A percentile compares a stretch with the other conserved stretches of the same genome.
phyloP scores from a whole-genome alignment of 2,888 invertebrate genomes.

The Sycophila texana region DNA sequence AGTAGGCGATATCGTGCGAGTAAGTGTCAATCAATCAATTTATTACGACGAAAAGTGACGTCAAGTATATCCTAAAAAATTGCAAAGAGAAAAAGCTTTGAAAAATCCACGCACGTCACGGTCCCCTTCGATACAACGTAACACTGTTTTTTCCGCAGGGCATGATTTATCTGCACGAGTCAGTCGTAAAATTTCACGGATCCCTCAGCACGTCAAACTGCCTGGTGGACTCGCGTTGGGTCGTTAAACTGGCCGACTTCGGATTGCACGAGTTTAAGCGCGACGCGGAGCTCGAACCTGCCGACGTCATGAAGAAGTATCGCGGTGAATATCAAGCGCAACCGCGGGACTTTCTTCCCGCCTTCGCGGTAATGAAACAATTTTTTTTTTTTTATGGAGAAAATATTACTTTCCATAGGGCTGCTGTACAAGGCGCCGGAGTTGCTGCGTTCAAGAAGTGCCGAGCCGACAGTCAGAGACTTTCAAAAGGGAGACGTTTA shows the following conservation, averaged over 20 bases:
- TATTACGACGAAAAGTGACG: not conserved
- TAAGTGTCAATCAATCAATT: slow-evolving; percentile 71
- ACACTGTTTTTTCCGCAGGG: slow-evolving; percentile 82
- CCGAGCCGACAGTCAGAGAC: slow-evolving; percentile 71
- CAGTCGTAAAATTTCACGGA: slow-evolving; percentile 90
- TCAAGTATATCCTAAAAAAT: no score
- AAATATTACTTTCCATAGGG: slow-evolving; percentile 76
- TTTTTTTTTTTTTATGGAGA: not conserved
- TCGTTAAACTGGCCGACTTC: slow-evolving; percentile 94
- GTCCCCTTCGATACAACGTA: not conserved
- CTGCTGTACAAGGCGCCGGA: slow-evolving; percentile 90
- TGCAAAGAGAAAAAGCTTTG: not conserved
- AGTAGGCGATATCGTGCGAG: slow-evolving; percentile 95
- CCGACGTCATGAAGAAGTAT: slow-evolving; percentile 81
- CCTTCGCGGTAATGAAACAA: no score
- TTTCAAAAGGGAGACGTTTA: slow-evolving; percentile 89
- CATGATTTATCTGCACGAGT: slow-evolving; percentile 93
- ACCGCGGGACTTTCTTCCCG: not conserved
- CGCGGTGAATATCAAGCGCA: slow-evolving; percentile 78
- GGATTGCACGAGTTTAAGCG: slow-evolving; percentile 91
- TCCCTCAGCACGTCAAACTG: slow-evolving; percentile 93
- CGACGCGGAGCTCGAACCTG: slow-evolving; percentile 83
- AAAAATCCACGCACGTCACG: not conserved
- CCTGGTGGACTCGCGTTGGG: slow-evolving; percentile 95
- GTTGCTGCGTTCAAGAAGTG: slow-evolving; percentile 76